Conservation (phyloP, 2,113 vertebrate species). For the Oryzias woworae region DNA sequence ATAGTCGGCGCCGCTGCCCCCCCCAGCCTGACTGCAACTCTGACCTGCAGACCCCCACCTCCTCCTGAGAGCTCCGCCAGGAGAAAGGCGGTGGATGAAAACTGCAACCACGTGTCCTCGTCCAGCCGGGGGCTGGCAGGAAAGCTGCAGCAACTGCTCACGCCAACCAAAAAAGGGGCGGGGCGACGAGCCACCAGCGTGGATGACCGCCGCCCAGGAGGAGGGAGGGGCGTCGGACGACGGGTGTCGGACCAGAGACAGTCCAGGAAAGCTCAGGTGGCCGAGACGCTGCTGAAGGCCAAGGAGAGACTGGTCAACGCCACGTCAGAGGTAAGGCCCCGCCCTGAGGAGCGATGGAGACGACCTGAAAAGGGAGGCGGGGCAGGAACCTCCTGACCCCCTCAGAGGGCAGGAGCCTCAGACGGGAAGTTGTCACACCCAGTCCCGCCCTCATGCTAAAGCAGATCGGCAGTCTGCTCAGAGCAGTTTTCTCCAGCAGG, state of each 20-base stretch:
- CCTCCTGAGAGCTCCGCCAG: constrained; percentile 32
- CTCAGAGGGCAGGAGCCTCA: no score
- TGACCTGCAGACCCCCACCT: constrained; percentile 33
- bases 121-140: constrained; percentile 79
- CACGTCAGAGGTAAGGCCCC: constrained; percentile 80
- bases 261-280: constrained; percentile 76
- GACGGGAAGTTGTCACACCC: no score
- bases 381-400: background rate
- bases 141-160: constrained; percentile 89
- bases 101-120: constrained; percentile 72
- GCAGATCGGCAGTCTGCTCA: background rate
- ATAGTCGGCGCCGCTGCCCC: no score
- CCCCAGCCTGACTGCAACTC: background rate
- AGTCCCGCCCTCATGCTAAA: background rate
- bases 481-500: background rate
- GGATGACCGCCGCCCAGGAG: constrained; percentile 62
- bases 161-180: constrained; percentile 77
- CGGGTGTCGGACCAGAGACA: constrained; percentile 72
- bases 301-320: constrained; percentile 86
- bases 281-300: constrained; percentile 79
- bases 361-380: no score
- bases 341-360: background rate
- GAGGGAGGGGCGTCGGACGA: constrained; percentile 26
- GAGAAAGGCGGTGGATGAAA: constrained; percentile 66
- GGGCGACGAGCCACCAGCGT: constrained; percentile 63